A percentile compares a stretch with the other conserved stretches of the same genome.
These are phyloP conservation scores for Clarias gariepinus DNA, from an alignment of 2,113 vertebrate genomes.

Conservation along the genomic window DNA sequence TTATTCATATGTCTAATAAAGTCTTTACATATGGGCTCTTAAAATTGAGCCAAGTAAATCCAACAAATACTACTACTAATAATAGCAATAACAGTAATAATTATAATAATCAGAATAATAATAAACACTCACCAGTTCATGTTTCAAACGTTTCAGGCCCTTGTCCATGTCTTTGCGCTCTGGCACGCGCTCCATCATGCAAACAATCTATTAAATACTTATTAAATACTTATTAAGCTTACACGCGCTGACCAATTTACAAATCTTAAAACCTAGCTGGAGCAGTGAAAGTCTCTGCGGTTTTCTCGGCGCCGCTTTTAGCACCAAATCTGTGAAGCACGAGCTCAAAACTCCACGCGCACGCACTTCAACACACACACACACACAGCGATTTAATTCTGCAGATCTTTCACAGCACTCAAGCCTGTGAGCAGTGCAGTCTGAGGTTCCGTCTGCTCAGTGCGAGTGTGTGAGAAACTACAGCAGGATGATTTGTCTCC, in stretches of 20 bases:
- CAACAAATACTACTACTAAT: background rate
- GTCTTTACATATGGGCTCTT: background rate
- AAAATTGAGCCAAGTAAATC: background rate
- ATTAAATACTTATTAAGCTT: background rate
- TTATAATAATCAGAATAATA: background rate
- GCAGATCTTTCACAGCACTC: background rate
- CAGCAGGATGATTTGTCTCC: constrained; percentile 8
- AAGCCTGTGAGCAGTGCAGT: background rate
- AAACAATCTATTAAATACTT: background rate
- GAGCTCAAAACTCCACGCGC: background rate
- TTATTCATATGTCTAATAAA: background rate
- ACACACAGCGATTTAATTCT: background rate
- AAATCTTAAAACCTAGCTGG: background rate
- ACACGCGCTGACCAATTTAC: background rate
- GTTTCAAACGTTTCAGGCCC: constrained; percentile 52
- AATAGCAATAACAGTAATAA: background rate
- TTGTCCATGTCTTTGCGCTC: constrained; percentile 49
- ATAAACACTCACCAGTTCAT: constrained; percentile 53
- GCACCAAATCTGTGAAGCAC: background rate
- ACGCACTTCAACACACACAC: background rate
- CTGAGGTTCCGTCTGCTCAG: background rate
- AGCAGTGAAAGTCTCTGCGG: background rate
- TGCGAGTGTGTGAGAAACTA: background rate
- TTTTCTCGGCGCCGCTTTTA: background rate
- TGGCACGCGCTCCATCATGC: constrained; percentile 20